Evolutionary conservation across 2,797 vertebrate genomes (phyloP), one percentile per base, ranked within the genome.

Genomic region (Notoglanidium macrostoma): DNA sequence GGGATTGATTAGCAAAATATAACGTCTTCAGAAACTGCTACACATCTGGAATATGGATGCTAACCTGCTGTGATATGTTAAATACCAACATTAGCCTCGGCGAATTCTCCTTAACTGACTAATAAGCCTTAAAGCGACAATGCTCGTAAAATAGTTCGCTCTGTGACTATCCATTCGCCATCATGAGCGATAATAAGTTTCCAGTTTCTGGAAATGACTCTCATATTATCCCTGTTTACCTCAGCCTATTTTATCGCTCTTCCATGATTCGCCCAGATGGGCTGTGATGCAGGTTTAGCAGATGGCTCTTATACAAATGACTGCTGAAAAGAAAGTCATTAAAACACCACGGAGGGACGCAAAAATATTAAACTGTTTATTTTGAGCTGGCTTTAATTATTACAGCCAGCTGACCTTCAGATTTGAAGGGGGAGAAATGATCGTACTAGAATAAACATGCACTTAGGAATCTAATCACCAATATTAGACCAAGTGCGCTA

Each of bases 191-290:
- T 46, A 61, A 63, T 44, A 51, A 54, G 78, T 83, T 78, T 54
- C 44, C 26, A 23, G 55, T 40, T 86, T 79, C 57, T 70, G 23
- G 61, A 86, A 88, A 84, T 83, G 68, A 88, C 49, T 19, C 65
- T 7, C 32, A 65, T 59, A 35, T 54, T 61, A 87, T 55, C 35
- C 32, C 21, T 86, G 67, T 89, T 86, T 85, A 90, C 76, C 74
- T 67, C 29, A 59, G 51, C 73, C 32, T 23, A n/a, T 81, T 81
- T 81, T 63, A 81, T 63, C n/a, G 23, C 35, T 63, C 57, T 63
- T 88, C 67, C 54, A 49, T 90, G 79, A 89, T 86, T 87, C 83
- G 63, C 87, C 70, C 82, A 86, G 87, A 88, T 83, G 67, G 86
- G 80, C 87, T 51, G 21, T 65, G 19, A 44, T 67, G 65, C 54